Evolutionary conservation across 2,888 invertebrate species (phyloP).

Genomic region (Gryllus longicercus): DNA sequence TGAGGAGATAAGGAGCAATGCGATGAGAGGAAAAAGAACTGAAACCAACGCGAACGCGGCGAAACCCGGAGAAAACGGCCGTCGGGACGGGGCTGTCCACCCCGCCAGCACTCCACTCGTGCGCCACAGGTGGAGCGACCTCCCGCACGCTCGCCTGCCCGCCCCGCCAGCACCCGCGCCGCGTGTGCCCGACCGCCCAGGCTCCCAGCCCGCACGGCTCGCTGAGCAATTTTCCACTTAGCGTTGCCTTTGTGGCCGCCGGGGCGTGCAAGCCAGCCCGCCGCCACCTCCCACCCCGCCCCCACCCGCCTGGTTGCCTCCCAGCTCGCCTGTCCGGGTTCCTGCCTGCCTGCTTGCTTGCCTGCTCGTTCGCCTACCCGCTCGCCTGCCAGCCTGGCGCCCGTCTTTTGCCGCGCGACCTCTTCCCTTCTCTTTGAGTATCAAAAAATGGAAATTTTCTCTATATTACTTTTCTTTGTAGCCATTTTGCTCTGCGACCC

Average conservation of each 20-base stretch:
- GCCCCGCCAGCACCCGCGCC: not conserved
- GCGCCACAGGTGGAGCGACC: too few relatives aligned
- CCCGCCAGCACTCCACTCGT: too few relatives aligned
- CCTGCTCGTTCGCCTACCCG: not conserved
- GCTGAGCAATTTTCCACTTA: constrained; percentile 10
- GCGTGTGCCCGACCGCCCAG: not conserved
- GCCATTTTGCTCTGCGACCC: not conserved
- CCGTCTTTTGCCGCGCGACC: constrained; percentile 8
- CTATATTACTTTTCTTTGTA: constrained; percentile 17
- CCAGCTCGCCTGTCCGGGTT: not conserved
- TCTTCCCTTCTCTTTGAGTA: constrained; percentile 5
- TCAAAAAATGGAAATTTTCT: not conserved
- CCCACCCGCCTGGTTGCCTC: not conserved
- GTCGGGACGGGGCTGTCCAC: too few relatives aligned
- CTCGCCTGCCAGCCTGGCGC: not conserved
- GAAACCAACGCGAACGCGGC: too few relatives aligned
- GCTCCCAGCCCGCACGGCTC: not conserved
- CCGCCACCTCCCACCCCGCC: not conserved
- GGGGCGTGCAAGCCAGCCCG: constrained; percentile 1
- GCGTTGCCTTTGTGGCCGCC: not conserved
- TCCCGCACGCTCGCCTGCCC: not conserved
- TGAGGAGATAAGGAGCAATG: too few relatives aligned
- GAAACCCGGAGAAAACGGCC: too few relatives aligned
- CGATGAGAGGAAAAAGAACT: too few relatives aligned
- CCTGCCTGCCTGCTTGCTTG: not conserved